Base-by-base conservation (phyloP, 2,888 invertebrate genomes). In the Heliconius ismenius region DNA sequence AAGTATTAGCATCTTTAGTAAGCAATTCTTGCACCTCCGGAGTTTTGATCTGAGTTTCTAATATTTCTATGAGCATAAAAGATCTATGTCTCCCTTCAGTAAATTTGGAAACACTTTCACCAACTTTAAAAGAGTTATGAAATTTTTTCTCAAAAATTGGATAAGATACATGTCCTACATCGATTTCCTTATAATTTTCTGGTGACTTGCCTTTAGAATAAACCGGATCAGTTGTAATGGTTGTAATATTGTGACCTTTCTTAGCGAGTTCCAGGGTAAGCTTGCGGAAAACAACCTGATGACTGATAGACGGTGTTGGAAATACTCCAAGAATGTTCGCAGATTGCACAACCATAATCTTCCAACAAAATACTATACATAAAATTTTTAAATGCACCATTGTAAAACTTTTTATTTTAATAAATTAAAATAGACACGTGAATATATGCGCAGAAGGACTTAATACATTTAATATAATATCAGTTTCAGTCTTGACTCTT, bases 161-260 rank as follows among this genome's bases (percentile, higher is more conserved):
- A 28, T 88, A 87, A 0, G 88, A 85, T 54, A 86, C 13, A 63
- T 86, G 84, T n/a, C 88, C 83, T 0, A 90, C 73, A 49, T 90
- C 85, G 9, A 93, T 90, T 85, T 92, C 90, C 4, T 84, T 89
- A 6, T 90, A 83, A 75, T 91, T 93, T 6, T 62, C 60, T 1
- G 85, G 87, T 2, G 82, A 39, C 60, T 82, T 62, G 7, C 83
- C 84, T 76, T 86, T 82, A 0, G 84, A 81, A 43, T 83, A 88
- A 7, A 82, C 84, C 1, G 92, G 90, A 75, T 91, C 81, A 13
- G 94, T 62, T 2, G 93, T 91, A 2, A 92, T 80, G 0, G 91
- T 83, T 0, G 89, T 85, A 0, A 94, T 78, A 69, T 93, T 86
- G 75, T 94, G 94, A 0, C 93, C 94, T 2, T 88, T 84, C 70